phyloP scores from a whole-genome alignment of 2,888 invertebrate genomes.

The Protonemura montana region DNA sequence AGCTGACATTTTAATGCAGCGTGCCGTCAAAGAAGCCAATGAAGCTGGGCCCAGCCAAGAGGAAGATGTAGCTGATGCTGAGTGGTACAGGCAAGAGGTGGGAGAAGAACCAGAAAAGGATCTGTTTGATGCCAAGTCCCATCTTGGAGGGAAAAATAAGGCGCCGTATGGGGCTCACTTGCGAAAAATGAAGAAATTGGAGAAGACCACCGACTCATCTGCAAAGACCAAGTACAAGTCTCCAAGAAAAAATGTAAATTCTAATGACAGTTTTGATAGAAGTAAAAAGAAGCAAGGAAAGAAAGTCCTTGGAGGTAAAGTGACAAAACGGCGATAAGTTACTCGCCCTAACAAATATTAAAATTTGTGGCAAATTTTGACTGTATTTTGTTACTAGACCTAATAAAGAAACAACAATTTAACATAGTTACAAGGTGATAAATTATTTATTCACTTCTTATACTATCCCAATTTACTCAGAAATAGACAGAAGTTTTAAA shows the following conservation, averaged over 20 bases:
- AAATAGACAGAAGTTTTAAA: neutral
- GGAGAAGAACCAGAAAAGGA: constrained; percentile 87
- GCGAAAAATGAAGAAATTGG: constrained; percentile 27
- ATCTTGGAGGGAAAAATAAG: constrained; percentile 17
- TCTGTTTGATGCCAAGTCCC: constrained; percentile 18
- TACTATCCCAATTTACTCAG: neutral
- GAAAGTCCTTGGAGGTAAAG: constrained; percentile 32
- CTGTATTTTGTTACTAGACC: neutral
- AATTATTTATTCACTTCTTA: neutral
- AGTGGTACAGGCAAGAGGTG: constrained; percentile 86
- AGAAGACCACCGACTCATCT: neutral
- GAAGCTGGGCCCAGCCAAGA: constrained; percentile 67
- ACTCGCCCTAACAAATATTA: neutral
- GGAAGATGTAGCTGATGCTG: constrained; percentile 75
- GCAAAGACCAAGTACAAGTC: neutral
- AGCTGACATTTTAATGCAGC: constrained; percentile 59
- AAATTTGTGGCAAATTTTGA: neutral
- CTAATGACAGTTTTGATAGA: constrained; percentile 15
- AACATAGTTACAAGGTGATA: neutral
- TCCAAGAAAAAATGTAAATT: neutral
- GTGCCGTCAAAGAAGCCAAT: constrained; percentile 51
- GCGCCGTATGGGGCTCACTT: constrained; percentile 17
- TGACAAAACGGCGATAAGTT: neutral
- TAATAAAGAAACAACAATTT: neutral
- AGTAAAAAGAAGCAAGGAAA: constrained; percentile 1